phyloP scores from a whole-genome alignment of 2,113 vertebrate species.

The Beaufortia kweichowensis region DNA sequence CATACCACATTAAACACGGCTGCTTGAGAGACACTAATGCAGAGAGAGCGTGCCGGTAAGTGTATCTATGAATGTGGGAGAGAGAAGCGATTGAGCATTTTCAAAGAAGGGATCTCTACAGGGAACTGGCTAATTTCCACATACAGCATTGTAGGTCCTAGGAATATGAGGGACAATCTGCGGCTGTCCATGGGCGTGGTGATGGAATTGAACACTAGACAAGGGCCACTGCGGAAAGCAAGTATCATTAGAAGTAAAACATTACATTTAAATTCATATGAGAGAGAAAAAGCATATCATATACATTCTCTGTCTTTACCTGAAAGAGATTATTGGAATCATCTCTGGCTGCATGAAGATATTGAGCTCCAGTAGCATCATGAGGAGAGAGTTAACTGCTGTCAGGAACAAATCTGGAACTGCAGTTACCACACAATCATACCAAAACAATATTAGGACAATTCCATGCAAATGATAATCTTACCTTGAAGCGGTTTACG shows the following conservation, averaged over 20 bases:
- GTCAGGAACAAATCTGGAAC: slow-evolving; percentile 91
- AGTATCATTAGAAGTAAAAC: neutral
- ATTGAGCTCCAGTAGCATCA: slow-evolving; percentile 85
- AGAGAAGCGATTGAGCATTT: slow-evolving; percentile 94
- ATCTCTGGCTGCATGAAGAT: slow-evolving; percentile 91
- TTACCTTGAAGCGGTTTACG: no score
- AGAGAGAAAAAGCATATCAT: no score
- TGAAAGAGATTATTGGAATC: slow-evolving; percentile 96
- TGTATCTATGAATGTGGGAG: slow-evolving; percentile 96
- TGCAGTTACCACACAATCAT: slow-evolving; percentile 75
- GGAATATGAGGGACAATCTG: slow-evolving; percentile 87
- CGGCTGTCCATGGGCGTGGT: slow-evolving; percentile 92
- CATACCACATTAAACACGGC: no score
- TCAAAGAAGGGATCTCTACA: slow-evolving; percentile 97
- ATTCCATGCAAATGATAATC: no score
- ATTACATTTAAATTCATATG: neutral
- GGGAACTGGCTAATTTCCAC: slow-evolving; percentile 88
- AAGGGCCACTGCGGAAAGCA: no score
- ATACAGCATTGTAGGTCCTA: slow-evolving; percentile 92
- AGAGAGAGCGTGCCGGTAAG: slow-evolving; percentile 82
- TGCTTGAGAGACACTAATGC: neutral
- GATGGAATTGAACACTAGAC: slow-evolving; percentile 86
- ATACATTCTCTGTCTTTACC: slow-evolving; percentile 66
- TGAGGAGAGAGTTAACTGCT: slow-evolving; percentile 87
- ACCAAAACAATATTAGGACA: no score